Evolutionary conservation across 2,113 vertebrate genomes (phyloP).

Genomic region (Vombatus ursinus): DNA sequence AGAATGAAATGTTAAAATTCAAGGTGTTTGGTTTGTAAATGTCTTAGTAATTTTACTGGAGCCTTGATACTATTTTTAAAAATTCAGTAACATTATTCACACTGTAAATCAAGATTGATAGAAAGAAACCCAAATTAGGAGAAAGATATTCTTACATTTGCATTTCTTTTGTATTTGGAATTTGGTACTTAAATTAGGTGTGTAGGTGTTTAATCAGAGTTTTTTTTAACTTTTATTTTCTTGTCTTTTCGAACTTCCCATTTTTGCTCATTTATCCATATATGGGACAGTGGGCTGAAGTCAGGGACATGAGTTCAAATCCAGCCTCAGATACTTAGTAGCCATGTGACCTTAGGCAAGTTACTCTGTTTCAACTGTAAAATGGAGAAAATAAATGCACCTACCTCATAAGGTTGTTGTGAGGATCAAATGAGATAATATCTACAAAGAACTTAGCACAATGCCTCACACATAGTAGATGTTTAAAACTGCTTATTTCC

Average conservation of each 20-base stretch:
- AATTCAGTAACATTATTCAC: neutral
- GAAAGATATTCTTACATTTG: neutral
- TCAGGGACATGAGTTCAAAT: neutral
- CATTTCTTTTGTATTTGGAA: neutral
- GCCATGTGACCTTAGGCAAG: neutral
- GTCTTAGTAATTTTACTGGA: neutral
- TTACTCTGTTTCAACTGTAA: neutral
- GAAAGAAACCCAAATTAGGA: neutral
- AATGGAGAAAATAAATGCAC: neutral
- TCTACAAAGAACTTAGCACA: neutral
- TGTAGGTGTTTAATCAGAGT: neutral
- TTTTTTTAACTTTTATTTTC: neutral
- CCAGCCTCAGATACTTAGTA: neutral
- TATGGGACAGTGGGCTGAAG: neutral
- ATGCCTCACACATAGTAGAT: neutral
- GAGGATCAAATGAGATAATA: neutral
- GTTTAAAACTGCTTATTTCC: neutral
- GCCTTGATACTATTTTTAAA: neutral
- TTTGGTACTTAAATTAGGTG: neutral
- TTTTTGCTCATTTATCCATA: neutral
- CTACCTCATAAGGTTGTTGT: neutral
- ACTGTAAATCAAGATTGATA: neutral
- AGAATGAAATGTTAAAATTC: neutral
- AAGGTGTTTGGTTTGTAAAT: neutral
- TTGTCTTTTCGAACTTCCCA: neutral